Evolutionary conservation across 2,888 invertebrate species (phyloP).

Genomic region (Troides aeacus): DNA sequence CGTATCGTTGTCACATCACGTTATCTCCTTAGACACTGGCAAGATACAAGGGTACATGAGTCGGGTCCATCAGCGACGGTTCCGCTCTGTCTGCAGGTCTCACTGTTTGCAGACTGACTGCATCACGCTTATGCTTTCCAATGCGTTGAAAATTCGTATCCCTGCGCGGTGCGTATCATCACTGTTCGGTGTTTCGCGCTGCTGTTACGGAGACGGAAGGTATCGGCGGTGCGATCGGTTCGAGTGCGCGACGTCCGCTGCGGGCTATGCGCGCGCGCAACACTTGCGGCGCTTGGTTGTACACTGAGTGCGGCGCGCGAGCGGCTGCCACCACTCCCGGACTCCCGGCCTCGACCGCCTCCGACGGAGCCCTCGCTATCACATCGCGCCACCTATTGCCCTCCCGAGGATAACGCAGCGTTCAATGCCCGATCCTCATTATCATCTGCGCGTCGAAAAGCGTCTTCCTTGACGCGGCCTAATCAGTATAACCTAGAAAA

Average conservation of each 20-base stretch:
- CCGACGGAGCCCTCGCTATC: constrained; percentile 62
- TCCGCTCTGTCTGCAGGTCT: constrained; percentile 65
- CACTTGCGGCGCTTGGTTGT: constrained; percentile 71
- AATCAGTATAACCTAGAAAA: constrained; percentile 39
- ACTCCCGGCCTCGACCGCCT: constrained; percentile 71
- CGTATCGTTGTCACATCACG: constrained; percentile 77
- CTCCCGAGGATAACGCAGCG: constrained; percentile 65
- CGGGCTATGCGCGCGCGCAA: constrained; percentile 65
- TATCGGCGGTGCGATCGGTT: constrained; percentile 61
- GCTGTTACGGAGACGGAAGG: constrained; percentile 49
- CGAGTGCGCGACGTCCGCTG: constrained; percentile 50
- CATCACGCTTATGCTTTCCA: constrained; percentile 50
- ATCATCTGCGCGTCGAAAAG: constrained; percentile 50
- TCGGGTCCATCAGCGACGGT: constrained; percentile 51
- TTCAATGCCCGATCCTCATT: constrained; percentile 62
- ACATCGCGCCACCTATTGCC: constrained; percentile 69
- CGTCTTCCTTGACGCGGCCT: constrained; percentile 38
- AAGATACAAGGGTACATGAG: constrained; percentile 48
- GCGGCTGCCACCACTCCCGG: constrained; percentile 63
- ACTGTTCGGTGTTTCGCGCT: constrained; percentile 50
- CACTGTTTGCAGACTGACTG: constrained; percentile 37
- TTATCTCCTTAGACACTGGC: constrained; percentile 66
- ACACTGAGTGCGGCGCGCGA: constrained; percentile 66
- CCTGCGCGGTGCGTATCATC: constrained; percentile 51
- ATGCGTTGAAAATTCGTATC: constrained; percentile 50